Base-by-base conservation (phyloP, 2,113 vertebrate genomes). In the Archilochus colubris region DNA sequence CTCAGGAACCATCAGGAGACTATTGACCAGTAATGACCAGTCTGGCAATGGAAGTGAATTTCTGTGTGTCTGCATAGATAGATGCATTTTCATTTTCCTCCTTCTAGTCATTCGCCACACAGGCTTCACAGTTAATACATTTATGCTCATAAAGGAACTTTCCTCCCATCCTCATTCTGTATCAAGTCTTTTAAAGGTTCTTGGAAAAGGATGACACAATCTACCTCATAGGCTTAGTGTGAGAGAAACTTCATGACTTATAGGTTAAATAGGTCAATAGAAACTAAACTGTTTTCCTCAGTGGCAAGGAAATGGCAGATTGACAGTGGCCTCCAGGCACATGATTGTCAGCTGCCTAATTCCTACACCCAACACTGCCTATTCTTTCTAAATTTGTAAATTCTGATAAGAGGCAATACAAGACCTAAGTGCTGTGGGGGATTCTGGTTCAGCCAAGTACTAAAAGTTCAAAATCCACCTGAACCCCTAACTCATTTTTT, bases 401-500 rank as follows among this genome's bases (percentile, higher is more conserved):
- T 91, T 85, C 44, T 58, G 51, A 44, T 18, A 63, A 33, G 17
- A 59, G 33, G 50, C 23, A 68, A 67, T 18, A n/a, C 7, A 59
- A 59, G 53, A 69, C 14, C 31, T 36, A 20, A 82, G 62, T 11
- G 20, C 5, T 0, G 0, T 25, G 13, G 59, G n/a, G 57, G 25
- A 79, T 66, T 67, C 28, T 23, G 15, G 10, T 82, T 87, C 44
- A 80, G 20, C 8, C 54, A 64, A 23, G 20, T 25, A 73, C 43
- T 46, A 43, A 18, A 91, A 91, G 43, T 70, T 74, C 25, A 74
- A 20, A 79, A 48, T 87, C 70, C 25, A 62, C 43, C 11, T 7
- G 4, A 33, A 66, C 9, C 7, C 16, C 19, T 89, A 67, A 50
- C 6, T 38, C 1, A 1, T 12, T 73, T 25, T 33, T 82, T 33